phyloP scores from a whole-genome alignment of 2,113 vertebrate genomes.

The Phaetusa simplex region DNA sequence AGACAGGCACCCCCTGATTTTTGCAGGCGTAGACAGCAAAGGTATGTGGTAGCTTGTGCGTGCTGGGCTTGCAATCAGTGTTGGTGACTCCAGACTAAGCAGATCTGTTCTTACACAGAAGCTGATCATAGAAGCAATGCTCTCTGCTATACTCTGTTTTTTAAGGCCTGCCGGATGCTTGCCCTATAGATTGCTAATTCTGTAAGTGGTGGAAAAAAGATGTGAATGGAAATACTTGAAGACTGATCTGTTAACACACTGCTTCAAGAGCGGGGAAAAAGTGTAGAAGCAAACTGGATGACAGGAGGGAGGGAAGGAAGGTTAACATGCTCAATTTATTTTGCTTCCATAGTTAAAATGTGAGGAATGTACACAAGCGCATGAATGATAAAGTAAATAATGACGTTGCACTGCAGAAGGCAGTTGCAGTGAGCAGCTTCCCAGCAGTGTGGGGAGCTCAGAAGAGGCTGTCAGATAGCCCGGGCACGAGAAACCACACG shows the following conservation, averaged over 20 bases:
- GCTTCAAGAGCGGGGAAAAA: background rate
- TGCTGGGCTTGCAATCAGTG: background rate
- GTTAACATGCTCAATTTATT: background rate
- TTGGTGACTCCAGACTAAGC: background rate
- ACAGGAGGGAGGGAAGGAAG: background rate
- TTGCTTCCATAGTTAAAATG: background rate
- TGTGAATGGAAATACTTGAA: background rate
- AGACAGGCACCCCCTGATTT: background rate
- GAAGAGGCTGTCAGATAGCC: background rate
- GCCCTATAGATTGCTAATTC: background rate
- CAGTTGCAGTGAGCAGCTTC: background rate
- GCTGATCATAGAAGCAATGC: background rate
- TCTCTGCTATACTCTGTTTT: background rate
- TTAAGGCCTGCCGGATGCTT: background rate
- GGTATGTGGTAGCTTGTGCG: background rate
- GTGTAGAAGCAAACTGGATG: background rate
- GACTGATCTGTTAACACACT: background rate
- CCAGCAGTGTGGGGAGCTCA: background rate
- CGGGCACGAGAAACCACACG: accelerated
- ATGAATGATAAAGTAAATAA: background rate
- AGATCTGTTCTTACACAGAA: background rate
- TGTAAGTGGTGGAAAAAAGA: background rate
- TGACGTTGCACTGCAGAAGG: background rate
- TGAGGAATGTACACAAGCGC: background rate
- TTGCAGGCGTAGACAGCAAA: background rate